Percentiles rank a stretch among this genome's conserved stretches.
Conservation (phyloP, 2,888 invertebrate species). For the Nemotelus nigrinus region DNA sequence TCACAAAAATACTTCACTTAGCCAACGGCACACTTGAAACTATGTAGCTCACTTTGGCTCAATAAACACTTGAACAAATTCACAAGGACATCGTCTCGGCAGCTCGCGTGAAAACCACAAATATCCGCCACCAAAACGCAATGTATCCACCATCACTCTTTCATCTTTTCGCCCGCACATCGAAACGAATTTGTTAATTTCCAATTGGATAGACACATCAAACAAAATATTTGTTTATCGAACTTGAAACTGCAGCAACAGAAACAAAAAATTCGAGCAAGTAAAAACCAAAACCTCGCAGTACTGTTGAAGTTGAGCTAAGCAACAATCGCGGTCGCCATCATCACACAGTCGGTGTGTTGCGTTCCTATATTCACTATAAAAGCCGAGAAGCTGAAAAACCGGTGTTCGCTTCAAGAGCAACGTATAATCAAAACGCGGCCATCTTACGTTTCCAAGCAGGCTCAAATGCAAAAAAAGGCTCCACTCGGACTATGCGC, state of each 20-base stretch:
- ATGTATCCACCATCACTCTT: neutral
- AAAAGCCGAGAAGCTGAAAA: slow-evolving; percentile 15
- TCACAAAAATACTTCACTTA: too few relatives aligned
- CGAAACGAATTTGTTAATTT: slow-evolving; percentile 16
- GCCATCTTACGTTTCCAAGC: slow-evolving; percentile 13
- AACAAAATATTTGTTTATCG: slow-evolving; percentile 9
- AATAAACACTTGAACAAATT: too few relatives aligned
- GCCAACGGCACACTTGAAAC: too few relatives aligned
- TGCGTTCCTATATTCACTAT: neutral
- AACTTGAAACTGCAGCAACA: too few relatives aligned
- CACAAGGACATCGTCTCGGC: too few relatives aligned
- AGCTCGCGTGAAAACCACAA: neutral
- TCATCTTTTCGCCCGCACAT: neutral
- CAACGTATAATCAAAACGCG: neutral
- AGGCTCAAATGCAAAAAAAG: neutral
- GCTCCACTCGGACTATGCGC: too few relatives aligned
- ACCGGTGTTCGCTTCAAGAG: slow-evolving; percentile 1
- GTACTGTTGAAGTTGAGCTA: neutral
- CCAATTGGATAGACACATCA: slow-evolving; percentile 32
- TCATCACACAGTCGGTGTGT: neutral
- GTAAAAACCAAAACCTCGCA: neutral
- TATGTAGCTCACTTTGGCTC: too few relatives aligned
- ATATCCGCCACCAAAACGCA: neutral
- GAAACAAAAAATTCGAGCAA: neutral
- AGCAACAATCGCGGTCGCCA: slow-evolving; percentile 1